Evolutionary conservation across 1,140 invertebrate species (phyloP), one percentile per base, ranked within the genome.

Genomic region (Rhagoletis zephyria): DNA sequence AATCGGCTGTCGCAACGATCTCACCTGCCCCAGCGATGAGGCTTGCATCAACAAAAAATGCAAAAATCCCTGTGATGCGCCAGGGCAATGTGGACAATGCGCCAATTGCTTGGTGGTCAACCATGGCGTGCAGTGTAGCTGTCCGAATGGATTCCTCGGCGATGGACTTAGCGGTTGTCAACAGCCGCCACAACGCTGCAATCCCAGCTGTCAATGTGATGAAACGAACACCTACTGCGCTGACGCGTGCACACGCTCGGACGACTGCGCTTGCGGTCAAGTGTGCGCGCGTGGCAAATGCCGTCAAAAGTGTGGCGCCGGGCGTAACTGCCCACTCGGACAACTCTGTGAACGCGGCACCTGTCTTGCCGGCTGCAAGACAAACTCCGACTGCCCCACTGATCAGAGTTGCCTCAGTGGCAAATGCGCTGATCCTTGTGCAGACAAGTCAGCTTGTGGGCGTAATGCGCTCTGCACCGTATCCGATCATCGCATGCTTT

Each of bases 11-110:
- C 94, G 97, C 60, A 96, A 95, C 91, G 97, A 97, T 91, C 95
- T 95, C n/a, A 95, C 95, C 12, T 98, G 97, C 91, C 93, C 95
- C 3, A 93, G 92, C 87, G 93, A 96, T 86, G 94, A 97, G 91
- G 95, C 97, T 2, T 98, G 97, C 91, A 94, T 97, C 51, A 95
- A 97, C 89, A 96, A 96, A 89, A 95, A 96, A 92, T 98, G 97
- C 90, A 95, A 94, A 96, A 96, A 97, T 95, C 97, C 97, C 2
- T 98, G 97, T 90, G 93, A 93, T 56, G 91, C 93, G 51, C 94
- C 95, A 59, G 94, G 94, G 40, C 94, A 94, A 93, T 98, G 97
- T 91, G 97, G 97, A 60, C 95, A 95, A 87, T 98, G 97, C 93
- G 97, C 97, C 16, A 94, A 95, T 56, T 98, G 97, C 90, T 94